phyloP scores from a whole-genome alignment of 2,888 invertebrate genomes.

The Amphipyra berbera region DNA sequence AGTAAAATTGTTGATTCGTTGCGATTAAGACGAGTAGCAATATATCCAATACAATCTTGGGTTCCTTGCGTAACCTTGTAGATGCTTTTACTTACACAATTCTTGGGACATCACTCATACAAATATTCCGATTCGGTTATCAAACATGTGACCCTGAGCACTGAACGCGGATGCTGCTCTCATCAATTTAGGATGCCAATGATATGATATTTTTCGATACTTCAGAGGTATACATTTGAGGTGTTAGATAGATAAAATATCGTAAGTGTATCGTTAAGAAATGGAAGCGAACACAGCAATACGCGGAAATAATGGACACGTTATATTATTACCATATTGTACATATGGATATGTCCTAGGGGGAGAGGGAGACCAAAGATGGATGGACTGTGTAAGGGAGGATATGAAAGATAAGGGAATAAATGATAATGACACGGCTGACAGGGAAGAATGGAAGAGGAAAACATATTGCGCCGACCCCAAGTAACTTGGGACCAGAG shows the following conservation, averaged over 20 bases:
- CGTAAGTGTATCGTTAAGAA: slow-evolving; percentile 25
- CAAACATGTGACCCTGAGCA: background rate
- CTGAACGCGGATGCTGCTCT: slow-evolving; percentile 6
- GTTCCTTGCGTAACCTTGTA: slow-evolving; percentile 18
- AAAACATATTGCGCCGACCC: too few species aligned
- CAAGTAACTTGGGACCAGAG: too few species aligned
- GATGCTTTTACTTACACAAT: slow-evolving; percentile 27
- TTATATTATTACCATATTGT: slow-evolving; percentile 37
- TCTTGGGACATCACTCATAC: slow-evolving; percentile 35
- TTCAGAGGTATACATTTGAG: slow-evolving; percentile 23
- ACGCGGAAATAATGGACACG: slow-evolving; percentile 27
- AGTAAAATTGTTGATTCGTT: too few species aligned
- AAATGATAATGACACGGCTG: too few species aligned
- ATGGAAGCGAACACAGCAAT: slow-evolving; percentile 36
- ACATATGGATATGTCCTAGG: slow-evolving; percentile 13
- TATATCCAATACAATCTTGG: slow-evolving; percentile 1
- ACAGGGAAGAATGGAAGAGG: too few species aligned
- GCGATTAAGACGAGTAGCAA: background rate
- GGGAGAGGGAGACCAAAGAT: too few species aligned
- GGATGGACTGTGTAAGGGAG: too few species aligned
- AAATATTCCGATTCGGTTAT: background rate
- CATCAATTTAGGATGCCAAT: slow-evolving; percentile 38
- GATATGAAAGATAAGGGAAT: too few species aligned
- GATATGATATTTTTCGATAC: slow-evolving; percentile 35
- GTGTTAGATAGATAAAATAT: slow-evolving; percentile 17